Evolutionary conservation across 2,888 invertebrate genomes (phyloP).

Genomic region (Augiades crinisus): DNA sequence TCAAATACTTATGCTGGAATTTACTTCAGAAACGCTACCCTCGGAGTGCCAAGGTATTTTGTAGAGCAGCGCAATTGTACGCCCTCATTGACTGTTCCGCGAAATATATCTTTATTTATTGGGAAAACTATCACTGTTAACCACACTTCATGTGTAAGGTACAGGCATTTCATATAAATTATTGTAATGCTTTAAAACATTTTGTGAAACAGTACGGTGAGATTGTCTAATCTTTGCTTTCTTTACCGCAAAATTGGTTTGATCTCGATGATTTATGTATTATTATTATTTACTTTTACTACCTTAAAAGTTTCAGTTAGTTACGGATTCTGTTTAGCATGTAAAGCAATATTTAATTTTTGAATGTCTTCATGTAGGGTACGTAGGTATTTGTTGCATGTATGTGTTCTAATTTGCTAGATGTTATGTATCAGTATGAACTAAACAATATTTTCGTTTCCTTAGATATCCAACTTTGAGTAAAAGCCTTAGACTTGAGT

Average conservation of each 20-base stretch:
- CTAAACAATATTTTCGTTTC: too few relatives aligned
- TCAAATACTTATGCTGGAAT: constrained; percentile 11
- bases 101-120: constrained; percentile 2
- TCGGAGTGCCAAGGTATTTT: constrained; percentile 38
- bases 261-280: too few relatives aligned
- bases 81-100: constrained; percentile 21
- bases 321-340: too few relatives aligned
- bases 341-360: too few relatives aligned
- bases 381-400: too few relatives aligned
- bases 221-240: background rate
- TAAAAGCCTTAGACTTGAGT: too few relatives aligned
- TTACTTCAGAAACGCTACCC: constrained; percentile 38
- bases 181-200: background rate
- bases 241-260: background rate
- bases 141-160: background rate
- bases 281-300: too few relatives aligned
- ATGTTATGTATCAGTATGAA: too few relatives aligned
- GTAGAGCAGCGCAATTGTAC: constrained; percentile 7
- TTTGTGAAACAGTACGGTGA: background rate
- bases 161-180: constrained; percentile 3
- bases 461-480: too few relatives aligned
- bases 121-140: background rate
- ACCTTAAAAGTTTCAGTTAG: too few relatives aligned
- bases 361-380: too few relatives aligned
- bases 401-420: too few relatives aligned